These are phyloP conservation scores for Cossypha heuglini DNA, from an alignment of 2,797 vertebrate genomes.

Conservation along the genomic window DNA sequence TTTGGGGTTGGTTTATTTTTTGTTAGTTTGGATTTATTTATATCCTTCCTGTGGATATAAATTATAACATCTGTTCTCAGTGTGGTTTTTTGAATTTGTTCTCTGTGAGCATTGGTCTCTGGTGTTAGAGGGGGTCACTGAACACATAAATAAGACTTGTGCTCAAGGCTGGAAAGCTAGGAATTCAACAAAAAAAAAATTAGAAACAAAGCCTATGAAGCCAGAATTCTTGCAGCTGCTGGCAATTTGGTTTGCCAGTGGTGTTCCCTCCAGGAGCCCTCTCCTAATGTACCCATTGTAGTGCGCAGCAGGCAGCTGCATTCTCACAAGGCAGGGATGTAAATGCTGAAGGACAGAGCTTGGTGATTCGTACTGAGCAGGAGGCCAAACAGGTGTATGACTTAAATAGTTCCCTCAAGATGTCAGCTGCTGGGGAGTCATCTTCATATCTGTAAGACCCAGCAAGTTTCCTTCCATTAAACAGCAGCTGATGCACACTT, in stretches of 20 bases:
- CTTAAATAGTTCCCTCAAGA: background rate
- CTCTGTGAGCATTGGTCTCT: background rate
- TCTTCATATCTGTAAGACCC: background rate
- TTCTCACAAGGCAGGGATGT: background rate
- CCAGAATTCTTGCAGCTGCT: slow-evolving; percentile 33
- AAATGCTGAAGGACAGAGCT: background rate
- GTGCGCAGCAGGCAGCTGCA: background rate
- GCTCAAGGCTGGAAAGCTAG: background rate
- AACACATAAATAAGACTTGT: background rate
- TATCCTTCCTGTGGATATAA: background rate
- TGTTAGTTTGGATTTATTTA: background rate
- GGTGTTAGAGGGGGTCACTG: background rate
- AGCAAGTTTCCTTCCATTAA: background rate
- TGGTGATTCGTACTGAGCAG: background rate
- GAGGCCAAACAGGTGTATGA: background rate
- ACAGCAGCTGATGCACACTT: background rate
- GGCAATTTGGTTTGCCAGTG: background rate
- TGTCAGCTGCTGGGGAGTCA: slow-evolving; percentile 9
- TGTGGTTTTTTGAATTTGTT: background rate
- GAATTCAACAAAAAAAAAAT: background rate
- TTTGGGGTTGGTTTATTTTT: background rate
- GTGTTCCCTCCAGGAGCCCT: background rate
- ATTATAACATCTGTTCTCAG: background rate
- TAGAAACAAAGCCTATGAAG: background rate
- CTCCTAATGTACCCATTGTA: background rate